These are phyloP conservation scores for Drosophila hamatofila DNA, from an alignment of 2,888 invertebrate genomes.

Conservation along the genomic window DNA sequence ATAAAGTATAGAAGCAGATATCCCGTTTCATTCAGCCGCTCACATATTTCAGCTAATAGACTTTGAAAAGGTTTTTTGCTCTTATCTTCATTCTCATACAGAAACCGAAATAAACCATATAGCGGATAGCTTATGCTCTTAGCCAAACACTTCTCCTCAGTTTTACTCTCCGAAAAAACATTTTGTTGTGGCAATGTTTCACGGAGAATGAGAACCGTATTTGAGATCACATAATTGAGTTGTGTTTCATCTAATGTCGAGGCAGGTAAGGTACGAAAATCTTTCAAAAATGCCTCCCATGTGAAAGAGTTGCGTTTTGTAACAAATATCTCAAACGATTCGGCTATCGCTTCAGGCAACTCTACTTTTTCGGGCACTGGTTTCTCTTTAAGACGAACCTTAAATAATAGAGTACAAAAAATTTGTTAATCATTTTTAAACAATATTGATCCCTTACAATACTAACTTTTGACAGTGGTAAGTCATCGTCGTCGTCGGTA, in stretches of 20 bases:
- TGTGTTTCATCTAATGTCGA: constrained; percentile 84
- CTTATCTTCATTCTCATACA: constrained; percentile 91
- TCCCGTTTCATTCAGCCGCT: constrained; percentile 91
- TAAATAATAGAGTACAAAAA: background rate
- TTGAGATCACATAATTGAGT: constrained; percentile 84
- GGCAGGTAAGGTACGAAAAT: constrained; percentile 83
- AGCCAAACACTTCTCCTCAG: constrained; percentile 88
- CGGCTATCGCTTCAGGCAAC: constrained; percentile 83
- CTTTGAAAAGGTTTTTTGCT: constrained; percentile 92
- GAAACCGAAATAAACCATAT: constrained; percentile 94
- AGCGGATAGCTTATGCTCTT: constrained; percentile 93
- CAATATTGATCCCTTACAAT: background rate
- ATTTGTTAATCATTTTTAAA: background rate
- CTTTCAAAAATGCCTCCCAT: constrained; percentile 84
- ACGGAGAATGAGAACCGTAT: constrained; percentile 83
- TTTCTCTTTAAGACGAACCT: constrained; percentile 85
- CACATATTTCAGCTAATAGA: constrained; percentile 92
- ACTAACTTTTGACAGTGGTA: constrained; percentile 91
- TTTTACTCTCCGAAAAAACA: constrained; percentile 87
- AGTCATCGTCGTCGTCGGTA: constrained; percentile 88
- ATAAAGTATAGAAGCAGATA: constrained; percentile 95
- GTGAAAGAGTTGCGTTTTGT: constrained; percentile 82
- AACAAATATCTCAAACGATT: constrained; percentile 84
- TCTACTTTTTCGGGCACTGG: constrained; percentile 84
- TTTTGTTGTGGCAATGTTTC: constrained; percentile 83